phyloP scores from a whole-genome alignment of 2,113 vertebrate species.

The Cyrtonyx montezumae region DNA sequence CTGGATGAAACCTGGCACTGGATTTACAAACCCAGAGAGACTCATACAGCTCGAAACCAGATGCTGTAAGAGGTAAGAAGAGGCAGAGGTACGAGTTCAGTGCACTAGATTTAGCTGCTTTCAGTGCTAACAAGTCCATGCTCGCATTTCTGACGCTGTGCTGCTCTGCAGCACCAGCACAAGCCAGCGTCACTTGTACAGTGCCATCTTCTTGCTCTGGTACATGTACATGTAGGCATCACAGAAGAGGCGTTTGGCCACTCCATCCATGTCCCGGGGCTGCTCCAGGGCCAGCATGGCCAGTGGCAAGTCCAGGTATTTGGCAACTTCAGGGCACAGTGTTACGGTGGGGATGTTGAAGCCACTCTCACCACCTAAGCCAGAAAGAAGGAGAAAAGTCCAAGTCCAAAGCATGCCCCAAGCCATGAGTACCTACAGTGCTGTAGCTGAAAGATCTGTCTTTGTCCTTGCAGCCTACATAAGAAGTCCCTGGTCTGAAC shows the following conservation, averaged over 20 bases:
- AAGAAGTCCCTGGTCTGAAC: neutral
- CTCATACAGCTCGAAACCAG: neutral
- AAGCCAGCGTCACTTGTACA: constrained; percentile 78
- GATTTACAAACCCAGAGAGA: neutral
- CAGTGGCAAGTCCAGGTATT: constrained; percentile 82
- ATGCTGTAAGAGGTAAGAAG: neutral
- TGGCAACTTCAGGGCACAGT: constrained; percentile 83
- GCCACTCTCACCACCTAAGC: constrained; percentile 81
- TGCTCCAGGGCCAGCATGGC: constrained; percentile 78
- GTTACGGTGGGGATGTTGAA: constrained; percentile 88
- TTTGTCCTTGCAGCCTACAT: neutral
- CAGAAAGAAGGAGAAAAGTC: neutral
- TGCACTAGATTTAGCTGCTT: neutral
- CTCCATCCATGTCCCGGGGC: constrained; percentile 89
- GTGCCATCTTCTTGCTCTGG: constrained; percentile 84
- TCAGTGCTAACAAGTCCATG: neutral
- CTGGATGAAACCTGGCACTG: neutral
- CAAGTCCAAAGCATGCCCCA: neutral
- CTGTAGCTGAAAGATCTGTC: neutral
- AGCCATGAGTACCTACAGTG: neutral
- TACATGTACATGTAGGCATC: constrained; percentile 94
- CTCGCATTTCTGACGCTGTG: accelerated
- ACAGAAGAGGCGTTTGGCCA: constrained; percentile 90
- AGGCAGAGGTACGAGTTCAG: neutral
- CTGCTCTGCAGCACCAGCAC: neutral